These are phyloP conservation scores for Pyrochroa serraticornis DNA, from an alignment of 2,888 invertebrate genomes.

Conservation along the genomic window DNA sequence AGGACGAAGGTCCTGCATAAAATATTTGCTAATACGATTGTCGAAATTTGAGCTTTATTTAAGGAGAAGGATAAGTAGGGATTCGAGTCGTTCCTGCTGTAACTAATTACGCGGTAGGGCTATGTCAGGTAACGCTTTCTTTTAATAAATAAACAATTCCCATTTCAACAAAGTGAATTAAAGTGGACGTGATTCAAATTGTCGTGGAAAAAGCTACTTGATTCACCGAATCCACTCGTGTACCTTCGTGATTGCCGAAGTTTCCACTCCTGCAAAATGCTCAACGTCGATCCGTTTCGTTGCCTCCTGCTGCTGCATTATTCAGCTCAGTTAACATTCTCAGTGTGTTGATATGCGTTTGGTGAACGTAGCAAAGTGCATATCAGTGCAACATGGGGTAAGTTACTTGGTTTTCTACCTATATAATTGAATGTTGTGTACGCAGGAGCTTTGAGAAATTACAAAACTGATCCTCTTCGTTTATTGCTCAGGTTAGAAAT, in stretches of 20 bases:
- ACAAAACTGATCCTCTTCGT: background rate
- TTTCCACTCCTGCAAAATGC: conserved; percentile 22
- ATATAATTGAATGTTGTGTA: background rate
- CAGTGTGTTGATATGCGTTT: conserved; percentile 19
- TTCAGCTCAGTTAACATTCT: conserved; percentile 24
- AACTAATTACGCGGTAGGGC: no score
- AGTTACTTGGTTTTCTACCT: background rate
- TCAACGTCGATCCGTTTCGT: background rate
- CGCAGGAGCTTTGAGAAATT: background rate
- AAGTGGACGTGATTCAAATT: conserved; percentile 9
- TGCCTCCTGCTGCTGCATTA: conserved; percentile 12
- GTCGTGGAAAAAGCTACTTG: conserved; percentile 5
- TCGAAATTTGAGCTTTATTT: no score
- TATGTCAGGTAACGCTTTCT: no score
- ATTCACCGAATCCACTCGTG: conserved; percentile 14
- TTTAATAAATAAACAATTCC: no score
- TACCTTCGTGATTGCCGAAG: conserved; percentile 18
- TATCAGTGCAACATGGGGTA: conserved; percentile 18
- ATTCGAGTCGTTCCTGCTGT: no score
- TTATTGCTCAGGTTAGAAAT: conserved; percentile 6
- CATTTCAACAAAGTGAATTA: conserved; percentile 3
- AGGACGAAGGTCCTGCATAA: no score
- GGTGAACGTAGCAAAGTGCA: conserved; percentile 14
- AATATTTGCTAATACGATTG: no score
- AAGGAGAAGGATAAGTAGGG: no score